phyloP scores from a whole-genome alignment of 2,888 invertebrate genomes.

The Watsonalla binaria region DNA sequence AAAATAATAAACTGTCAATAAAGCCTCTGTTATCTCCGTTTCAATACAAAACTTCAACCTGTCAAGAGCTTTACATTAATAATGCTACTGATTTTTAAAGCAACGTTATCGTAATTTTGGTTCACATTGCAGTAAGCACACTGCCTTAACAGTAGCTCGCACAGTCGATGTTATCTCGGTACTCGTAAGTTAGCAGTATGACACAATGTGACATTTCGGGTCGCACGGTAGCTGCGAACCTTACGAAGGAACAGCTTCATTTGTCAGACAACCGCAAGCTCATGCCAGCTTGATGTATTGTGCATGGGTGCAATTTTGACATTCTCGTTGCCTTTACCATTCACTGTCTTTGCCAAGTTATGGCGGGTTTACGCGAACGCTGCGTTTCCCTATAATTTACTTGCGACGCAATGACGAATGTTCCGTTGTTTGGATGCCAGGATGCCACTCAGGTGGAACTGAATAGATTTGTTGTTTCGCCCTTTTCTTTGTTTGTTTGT shows the following conservation, averaged over 20 bases:
- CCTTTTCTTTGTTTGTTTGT: constrained; percentile 9
- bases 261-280: constrained; percentile 67
- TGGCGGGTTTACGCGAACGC: constrained; percentile 27
- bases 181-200: constrained; percentile 5
- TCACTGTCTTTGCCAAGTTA: constrained; percentile 27
- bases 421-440: constrained; percentile 30
- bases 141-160: neutral
- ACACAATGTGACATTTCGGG: constrained; percentile 28
- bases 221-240: constrained; percentile 39
- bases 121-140: neutral
- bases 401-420: constrained; percentile 42
- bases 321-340: constrained; percentile 46
- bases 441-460: constrained; percentile 20
- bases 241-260: constrained; percentile 55
- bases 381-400: constrained; percentile 53
- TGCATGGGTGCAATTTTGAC: constrained; percentile 63
- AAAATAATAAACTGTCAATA: neutral
- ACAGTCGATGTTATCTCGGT: neutral
- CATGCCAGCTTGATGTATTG: constrained; percentile 46
- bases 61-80: neutral
- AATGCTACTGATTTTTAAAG: neutral
- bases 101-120: neutral
- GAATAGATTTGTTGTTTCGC: constrained; percentile 27
- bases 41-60: neutral
- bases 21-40: neutral